These are phyloP conservation scores for Theristicus caerulescens DNA, from an alignment of 2,113 vertebrate species.

Conservation along the genomic window DNA sequence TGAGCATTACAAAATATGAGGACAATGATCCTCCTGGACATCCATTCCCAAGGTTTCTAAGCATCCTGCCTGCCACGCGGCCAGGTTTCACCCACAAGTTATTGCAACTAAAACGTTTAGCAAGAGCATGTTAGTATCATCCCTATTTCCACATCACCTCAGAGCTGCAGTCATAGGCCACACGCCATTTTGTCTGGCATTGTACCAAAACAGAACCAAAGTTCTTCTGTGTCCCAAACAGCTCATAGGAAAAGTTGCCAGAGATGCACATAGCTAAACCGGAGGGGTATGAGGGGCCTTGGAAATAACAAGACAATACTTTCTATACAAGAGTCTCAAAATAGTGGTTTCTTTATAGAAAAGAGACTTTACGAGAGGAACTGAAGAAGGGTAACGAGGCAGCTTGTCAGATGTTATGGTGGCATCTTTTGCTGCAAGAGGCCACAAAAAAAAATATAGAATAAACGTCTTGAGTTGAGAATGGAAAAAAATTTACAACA, in stretches of 20 bases:
- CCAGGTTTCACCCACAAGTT: not conserved
- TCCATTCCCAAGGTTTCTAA: not conserved
- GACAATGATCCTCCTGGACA: not conserved
- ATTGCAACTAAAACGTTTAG: not conserved
- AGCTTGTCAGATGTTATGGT: not conserved
- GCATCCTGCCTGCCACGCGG: rapidly evolving
- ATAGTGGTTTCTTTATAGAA: not conserved
- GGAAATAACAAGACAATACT: rapidly evolving
- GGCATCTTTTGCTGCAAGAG: not conserved
- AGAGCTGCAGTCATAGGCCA: not conserved
- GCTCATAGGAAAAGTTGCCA: not conserved
- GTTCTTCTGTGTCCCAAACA: not conserved
- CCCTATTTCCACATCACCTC: not conserved
- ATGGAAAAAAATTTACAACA: not conserved
- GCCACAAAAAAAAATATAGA: not conserved
- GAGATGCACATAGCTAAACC: not conserved
- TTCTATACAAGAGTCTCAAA: not conserved
- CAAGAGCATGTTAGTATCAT: not conserved
- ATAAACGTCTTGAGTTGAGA: not conserved
- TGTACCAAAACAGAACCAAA: not conserved
- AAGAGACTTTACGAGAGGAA: not conserved
- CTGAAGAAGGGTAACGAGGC: not conserved
- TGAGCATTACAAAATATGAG: not conserved
- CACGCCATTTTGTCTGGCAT: not conserved
- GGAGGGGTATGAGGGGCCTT: not conserved